Base-by-base conservation (phyloP, 2,888 invertebrate genomes). In the Diloba caeruleocephala region DNA sequence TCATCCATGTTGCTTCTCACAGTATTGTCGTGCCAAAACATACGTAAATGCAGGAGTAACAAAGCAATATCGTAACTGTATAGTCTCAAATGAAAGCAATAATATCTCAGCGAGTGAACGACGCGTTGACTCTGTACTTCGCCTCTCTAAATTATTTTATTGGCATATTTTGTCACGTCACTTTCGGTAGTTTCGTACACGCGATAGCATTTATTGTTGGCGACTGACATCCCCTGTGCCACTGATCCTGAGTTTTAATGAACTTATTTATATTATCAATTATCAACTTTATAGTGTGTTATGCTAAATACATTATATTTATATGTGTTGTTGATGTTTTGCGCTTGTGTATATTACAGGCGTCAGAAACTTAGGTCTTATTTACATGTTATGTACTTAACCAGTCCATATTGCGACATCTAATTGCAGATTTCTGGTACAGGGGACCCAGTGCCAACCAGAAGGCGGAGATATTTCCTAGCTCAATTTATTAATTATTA, bases 401-500 rank as follows among this genome's bases (percentile, higher is more conserved):
- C 12, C 32, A 17, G 52, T 25, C 31, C 32, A 25, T 8, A 9
- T 5, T 6, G 25, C 19, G 60, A 21, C 12, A 2, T 10, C 25
- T 10, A 32, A 25, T 15, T 19, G 7, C 4, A 19, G 57, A 56
- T 55, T 66, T 17, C 43, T 52, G 63, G 69, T 64, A 54, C 75
- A 63, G 69, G 62, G 59, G 64, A 49, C 62, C 21, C 8, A 62
- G 68, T 74, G 59, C 71, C 62, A 52, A 59, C 49, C 71, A 55
- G 74, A 77, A 71, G 79, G 74, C 78, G 84, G 81, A 74, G 84
- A 79, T 82, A 76, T 84, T 80, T 79, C 84, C 84, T 92, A 92
- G 92, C 92, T 92, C 92, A 92, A 92, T 92, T 88, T 90, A 92
- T 80, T 78, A 72, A 79, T 84, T 84, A 82, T 83, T 81, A 84